Base-by-base conservation (phyloP, 2,888 invertebrate genomes). In the Eubasilissa splendida region DNA sequence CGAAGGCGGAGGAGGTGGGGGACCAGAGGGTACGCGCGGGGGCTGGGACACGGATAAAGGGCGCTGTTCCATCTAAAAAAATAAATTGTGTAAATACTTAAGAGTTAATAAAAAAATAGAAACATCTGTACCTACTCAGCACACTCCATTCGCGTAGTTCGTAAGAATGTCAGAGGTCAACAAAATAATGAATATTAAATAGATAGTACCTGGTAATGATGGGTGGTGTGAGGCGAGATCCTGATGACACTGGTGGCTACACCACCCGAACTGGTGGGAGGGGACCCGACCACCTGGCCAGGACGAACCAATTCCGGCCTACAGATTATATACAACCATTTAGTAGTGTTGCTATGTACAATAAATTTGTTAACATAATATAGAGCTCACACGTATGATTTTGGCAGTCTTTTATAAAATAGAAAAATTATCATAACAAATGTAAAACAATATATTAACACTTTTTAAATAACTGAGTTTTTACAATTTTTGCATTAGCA, bases 191-290 rank as follows among this genome's bases (percentile, higher is more conserved):
- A 54, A n/a, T 42, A 42, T 52, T 12, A 68, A n/a, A 2, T 5
- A 14, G 11, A 58, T 42, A 52, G 56, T 87, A 90, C 90, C 88
- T 89, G 90, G 82, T 90, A 90, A 80, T 89, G 90, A 84, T 90
- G 90, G 10, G 83, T 82, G 10, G 83, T 76, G 53, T 84, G 84
- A 70, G 96, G 96, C 2, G 96, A 96, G 85, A 96, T 94, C 86
- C 96, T 90, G 86, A 96, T 96, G 58, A 96, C 96, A 88, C 96
- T 96, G 52, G 96, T 95, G 66, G 93, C 93, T 54, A 92, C 91
- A 81, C 93, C 89, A 11, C 90, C 88, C 81, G 86, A 42, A 86
- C 86, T 82, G 86, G 85, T 58, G 90, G 82, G 87, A 89, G 86
- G 86, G 90, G 85, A 80, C 74, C 87, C 85, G 65, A 85, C 85